Evolutionary conservation across 2,797 vertebrate species (phyloP).

Genomic region (Hapalemur alaotrensis): DNA sequence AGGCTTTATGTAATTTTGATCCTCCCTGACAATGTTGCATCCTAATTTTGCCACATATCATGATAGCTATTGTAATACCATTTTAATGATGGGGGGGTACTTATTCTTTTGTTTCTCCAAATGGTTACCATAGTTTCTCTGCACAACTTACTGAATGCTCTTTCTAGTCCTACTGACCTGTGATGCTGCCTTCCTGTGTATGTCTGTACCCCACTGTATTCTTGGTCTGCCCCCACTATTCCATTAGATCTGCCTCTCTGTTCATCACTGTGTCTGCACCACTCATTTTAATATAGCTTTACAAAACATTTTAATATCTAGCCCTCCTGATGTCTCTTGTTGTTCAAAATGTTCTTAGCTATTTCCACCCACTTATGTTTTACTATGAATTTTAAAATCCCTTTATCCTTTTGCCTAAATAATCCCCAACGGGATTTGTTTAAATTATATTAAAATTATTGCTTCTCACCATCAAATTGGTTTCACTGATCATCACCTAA

Average conservation of each 20-base stretch:
- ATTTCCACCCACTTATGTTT: neutral
- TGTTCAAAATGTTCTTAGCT: constrained; percentile 14
- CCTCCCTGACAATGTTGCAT: neutral
- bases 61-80: neutral
- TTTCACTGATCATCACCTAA: too few relatives aligned
- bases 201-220: neutral
- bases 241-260: neutral
- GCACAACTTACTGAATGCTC: neutral
- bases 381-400: constrained; percentile 16
- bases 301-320: neutral
- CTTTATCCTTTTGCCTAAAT: neutral
- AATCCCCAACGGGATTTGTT: neutral
- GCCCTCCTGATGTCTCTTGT: neutral
- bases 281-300: neutral
- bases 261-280: neutral
- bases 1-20: neutral
- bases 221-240: neutral
- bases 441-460: constrained; percentile 6
- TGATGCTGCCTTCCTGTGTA: neutral
- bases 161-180: neutral
- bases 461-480: neutral
- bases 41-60: neutral
- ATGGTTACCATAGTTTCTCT: neutral
- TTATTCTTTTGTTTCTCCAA: neutral
- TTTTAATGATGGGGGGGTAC: neutral